Conservation (phyloP, 2,888 invertebrate species). For the Platerodrilus igneus region DNA sequence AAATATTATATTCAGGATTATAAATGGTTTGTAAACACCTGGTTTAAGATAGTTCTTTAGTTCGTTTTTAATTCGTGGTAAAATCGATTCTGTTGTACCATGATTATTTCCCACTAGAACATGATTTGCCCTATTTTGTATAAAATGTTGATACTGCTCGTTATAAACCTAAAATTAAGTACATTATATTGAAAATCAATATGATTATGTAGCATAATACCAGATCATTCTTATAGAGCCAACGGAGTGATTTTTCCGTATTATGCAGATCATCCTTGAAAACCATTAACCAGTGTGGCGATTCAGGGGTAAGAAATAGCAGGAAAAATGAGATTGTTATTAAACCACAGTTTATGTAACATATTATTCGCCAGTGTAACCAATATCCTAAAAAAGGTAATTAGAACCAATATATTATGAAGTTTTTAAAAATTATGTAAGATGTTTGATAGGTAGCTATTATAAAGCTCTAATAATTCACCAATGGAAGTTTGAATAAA, state of each 20-base stretch:
- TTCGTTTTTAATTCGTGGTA: slow-evolving; percentile 29
- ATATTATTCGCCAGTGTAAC: slow-evolving; percentile 51
- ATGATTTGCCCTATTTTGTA: too few species aligned
- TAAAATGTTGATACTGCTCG: neutral
- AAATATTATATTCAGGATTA: slow-evolving; percentile 49
- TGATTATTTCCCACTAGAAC: too few species aligned
- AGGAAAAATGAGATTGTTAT: slow-evolving; percentile 40
- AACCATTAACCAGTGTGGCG: slow-evolving; percentile 54
- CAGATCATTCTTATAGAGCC: slow-evolving; percentile 46
- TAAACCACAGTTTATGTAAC: slow-evolving; percentile 46
- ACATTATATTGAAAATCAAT: too few species aligned
- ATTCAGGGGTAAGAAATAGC: slow-evolving; percentile 52
- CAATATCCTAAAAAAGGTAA: slow-evolving; percentile 44
- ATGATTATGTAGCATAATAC: slow-evolving; percentile 33
- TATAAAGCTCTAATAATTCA: too few species aligned
- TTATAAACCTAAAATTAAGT: neutral
- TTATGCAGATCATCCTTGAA: slow-evolving; percentile 42
- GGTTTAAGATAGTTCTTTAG: slow-evolving; percentile 39
- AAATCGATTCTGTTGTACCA: slow-evolving; percentile 27
- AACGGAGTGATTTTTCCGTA: slow-evolving; percentile 45
- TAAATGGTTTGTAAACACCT: slow-evolving; percentile 51
- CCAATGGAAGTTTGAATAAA: too few species aligned
- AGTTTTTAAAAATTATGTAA: too few species aligned
- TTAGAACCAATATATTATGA: too few species aligned
- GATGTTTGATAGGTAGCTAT: too few species aligned